A percentile compares a stretch with the other conserved stretches of the same genome.
phyloP scores from a whole-genome alignment of 2,797 vertebrate species.

The Agapornis canus region DNA sequence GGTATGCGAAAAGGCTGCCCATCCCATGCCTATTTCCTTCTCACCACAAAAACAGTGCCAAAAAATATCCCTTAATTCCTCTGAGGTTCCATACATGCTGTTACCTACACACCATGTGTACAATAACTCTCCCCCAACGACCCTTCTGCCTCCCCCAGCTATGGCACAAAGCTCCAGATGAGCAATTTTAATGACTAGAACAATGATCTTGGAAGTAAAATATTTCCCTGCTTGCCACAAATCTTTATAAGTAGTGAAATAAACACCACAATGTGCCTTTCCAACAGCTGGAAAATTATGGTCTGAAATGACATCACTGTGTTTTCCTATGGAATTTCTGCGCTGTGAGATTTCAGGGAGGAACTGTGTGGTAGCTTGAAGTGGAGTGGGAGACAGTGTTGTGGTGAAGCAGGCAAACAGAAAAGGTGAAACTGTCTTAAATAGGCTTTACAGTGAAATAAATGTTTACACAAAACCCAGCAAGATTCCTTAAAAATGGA shows the following conservation, averaged over 20 bases:
- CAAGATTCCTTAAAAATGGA: not conserved
- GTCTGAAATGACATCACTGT: constrained; percentile 57
- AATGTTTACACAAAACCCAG: not conserved
- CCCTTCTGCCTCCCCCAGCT: not conserved
- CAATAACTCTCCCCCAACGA: accelerated
- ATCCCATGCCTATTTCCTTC: not conserved
- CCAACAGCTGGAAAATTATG: constrained; percentile 69
- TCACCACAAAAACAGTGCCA: not conserved
- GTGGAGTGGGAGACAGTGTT: not conserved
- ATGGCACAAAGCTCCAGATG: not conserved
- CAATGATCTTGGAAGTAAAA: constrained; percentile 67
- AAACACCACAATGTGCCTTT: constrained; percentile 54
- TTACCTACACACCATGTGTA: not conserved
- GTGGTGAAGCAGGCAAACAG: not conserved
- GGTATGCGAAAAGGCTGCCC: not conserved
- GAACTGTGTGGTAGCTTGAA: not conserved
- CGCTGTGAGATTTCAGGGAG: constrained; percentile 3
- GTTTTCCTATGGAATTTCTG: constrained; percentile 53
- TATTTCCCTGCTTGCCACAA: constrained; percentile 52
- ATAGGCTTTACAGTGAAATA: not conserved
- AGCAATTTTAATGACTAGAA: constrained; percentile 41
- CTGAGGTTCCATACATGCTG: not conserved
- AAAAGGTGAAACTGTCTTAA: not conserved
- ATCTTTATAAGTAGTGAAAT: constrained; percentile 63
- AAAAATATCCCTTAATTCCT: not conserved